Percentiles rank a stretch among this genome's conserved stretches.
phyloP scores from a whole-genome alignment of 1,140 invertebrate species.

The Sipha flava region DNA sequence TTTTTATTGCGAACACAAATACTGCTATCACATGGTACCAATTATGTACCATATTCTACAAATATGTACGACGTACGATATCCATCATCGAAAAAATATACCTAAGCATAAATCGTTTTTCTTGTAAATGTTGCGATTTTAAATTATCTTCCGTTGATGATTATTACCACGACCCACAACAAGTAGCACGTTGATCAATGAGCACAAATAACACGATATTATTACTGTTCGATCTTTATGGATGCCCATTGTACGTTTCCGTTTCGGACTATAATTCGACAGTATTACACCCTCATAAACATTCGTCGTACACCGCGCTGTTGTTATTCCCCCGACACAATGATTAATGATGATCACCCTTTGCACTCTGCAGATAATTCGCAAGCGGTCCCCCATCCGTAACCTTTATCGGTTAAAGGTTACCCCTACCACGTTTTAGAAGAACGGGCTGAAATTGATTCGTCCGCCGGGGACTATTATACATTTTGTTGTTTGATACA shows the following conservation, averaged over 20 bases:
- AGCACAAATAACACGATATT: not conserved
- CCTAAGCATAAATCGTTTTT: too few relatives aligned
- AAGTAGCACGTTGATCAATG: too few relatives aligned
- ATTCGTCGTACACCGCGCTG: not conserved
- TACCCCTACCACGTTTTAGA: not conserved
- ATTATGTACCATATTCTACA: too few relatives aligned
- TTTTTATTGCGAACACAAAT: too few relatives aligned
- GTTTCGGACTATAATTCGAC: not conserved
- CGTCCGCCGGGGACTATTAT: slow-evolving; percentile 17
- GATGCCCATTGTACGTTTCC: too few relatives aligned
- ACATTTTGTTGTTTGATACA: not conserved
- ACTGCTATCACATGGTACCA: too few relatives aligned
- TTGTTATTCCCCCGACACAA: not conserved
- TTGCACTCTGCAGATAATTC: not conserved
- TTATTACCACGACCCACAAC: too few relatives aligned
- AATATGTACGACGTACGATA: too few relatives aligned
- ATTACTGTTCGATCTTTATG: not conserved
- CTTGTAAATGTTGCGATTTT: too few relatives aligned
- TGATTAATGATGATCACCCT: slow-evolving; percentile 19
- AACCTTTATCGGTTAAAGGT: slow-evolving; percentile 27
- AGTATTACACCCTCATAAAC: not conserved
- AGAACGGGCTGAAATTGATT: not conserved
- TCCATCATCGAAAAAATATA: too few relatives aligned
- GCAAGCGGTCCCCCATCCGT: not conserved
- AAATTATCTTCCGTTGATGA: too few relatives aligned